phyloP scores from a whole-genome alignment of 2,113 vertebrate species.

The Calyptommatus sinebrachiatus region DNA sequence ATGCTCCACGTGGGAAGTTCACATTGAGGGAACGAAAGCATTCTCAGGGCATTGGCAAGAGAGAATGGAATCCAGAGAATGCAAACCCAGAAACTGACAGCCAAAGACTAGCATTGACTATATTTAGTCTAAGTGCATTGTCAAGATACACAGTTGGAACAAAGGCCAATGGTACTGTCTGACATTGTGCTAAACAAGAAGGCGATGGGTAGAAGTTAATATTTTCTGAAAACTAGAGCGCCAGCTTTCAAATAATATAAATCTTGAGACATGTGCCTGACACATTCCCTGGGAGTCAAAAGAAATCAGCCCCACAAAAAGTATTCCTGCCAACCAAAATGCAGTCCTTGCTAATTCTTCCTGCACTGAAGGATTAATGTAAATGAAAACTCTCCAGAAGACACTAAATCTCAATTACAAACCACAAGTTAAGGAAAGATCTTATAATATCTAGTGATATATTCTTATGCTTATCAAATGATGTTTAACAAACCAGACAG shows the following conservation, averaged over 20 bases:
- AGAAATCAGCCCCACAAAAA: neutral
- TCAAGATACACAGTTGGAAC: conserved; percentile 46
- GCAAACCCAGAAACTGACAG: neutral
- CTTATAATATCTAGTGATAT: neutral
- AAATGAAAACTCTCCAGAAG: neutral
- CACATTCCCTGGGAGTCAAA: neutral
- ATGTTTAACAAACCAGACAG: neutral
- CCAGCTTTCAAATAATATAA: neutral
- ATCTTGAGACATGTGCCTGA: neutral
- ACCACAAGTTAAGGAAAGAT: neutral
- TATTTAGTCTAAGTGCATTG: conserved; percentile 46
- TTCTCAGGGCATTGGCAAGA: conserved; percentile 8
- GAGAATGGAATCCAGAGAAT: accelerated
- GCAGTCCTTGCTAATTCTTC: neutral
- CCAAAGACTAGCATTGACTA: conserved; percentile 32
- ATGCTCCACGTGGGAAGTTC: neutral
- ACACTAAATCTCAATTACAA: neutral
- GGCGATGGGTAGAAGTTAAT: neutral
- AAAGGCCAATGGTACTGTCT: conserved; percentile 32
- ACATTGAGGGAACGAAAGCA: conserved; percentile 18
- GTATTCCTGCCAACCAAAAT: neutral
- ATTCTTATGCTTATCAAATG: neutral
- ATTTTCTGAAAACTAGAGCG: conserved; percentile 7
- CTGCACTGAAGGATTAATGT: neutral
- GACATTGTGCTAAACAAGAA: conserved; percentile 33